Evolutionary conservation across 2,797 vertebrate species (phyloP).

Genomic region (Rhinoraja longicauda): DNA sequence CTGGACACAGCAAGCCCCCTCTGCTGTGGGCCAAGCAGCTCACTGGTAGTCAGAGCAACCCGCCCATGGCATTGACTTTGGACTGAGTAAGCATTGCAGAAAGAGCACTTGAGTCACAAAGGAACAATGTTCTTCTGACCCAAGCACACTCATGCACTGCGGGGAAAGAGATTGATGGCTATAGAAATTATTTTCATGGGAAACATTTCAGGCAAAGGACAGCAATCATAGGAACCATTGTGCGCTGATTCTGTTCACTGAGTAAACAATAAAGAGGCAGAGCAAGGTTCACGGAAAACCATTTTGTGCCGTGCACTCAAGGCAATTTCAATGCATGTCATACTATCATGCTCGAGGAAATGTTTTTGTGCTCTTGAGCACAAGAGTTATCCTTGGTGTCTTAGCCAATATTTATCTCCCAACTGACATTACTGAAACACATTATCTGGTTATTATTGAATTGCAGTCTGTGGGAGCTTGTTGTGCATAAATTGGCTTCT

Average conservation of each 20-base stretch:
- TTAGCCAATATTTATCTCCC: background rate
- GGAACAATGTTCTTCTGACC: background rate
- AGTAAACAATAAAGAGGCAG: constrained; percentile 2
- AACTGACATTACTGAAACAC: background rate
- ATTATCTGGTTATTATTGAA: background rate
- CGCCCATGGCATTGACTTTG: background rate
- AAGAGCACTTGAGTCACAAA: background rate
- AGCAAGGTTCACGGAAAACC: background rate
- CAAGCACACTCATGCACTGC: background rate
- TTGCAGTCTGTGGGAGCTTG: background rate
- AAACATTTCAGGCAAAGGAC: background rate
- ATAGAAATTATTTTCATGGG: background rate
- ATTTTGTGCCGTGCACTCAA: no score
- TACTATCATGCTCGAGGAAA: background rate
- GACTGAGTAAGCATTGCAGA: background rate
- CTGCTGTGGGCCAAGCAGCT: background rate
- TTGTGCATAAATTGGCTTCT: background rate
- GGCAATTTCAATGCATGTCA: background rate
- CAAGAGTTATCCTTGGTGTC: background rate
- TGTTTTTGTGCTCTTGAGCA: background rate
- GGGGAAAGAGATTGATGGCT: background rate
- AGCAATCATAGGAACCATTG: background rate
- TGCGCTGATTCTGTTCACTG: background rate
- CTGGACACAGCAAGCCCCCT: background rate
- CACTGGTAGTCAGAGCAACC: background rate